These are phyloP conservation scores for Phymanthus crucifer DNA, from an alignment of 92 coral and sea anemone genomes.

Conservation along the genomic window DNA sequence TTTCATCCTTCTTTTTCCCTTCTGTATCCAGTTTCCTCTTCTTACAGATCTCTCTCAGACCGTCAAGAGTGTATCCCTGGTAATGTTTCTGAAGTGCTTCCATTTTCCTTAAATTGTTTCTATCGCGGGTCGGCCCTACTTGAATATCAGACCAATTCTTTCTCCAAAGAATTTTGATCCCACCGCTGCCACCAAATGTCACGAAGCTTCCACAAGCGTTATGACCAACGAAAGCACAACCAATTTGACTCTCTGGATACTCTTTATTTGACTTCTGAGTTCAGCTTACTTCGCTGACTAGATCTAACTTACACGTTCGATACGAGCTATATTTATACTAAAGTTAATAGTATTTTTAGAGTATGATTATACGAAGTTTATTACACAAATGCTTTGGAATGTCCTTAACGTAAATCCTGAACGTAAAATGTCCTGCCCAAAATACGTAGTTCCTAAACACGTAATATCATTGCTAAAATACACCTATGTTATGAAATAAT, in stretches of 20 bases:
- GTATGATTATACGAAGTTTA: background rate
- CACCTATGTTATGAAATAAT: background rate
- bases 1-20: constrained; percentile 8
- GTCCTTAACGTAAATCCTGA: background rate
- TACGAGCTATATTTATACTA: background rate
- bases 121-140: constrained; percentile 3
- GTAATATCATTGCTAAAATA: background rate
- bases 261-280: too few relatives aligned
- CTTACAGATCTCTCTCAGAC: constrained; percentile 7
- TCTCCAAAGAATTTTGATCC: background rate
- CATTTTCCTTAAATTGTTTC: background rate
- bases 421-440: background rate
- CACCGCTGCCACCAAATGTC: constrained; percentile 20
- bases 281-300: too few relatives aligned
- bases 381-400: background rate
- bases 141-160: constrained; percentile 2
- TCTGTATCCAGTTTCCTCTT: background rate
- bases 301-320: too few relatives aligned
- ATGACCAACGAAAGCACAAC: too few relatives aligned
- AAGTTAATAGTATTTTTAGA: too few relatives aligned
- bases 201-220: background rate
- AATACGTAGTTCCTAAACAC: background rate
- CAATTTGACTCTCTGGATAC: too few relatives aligned
- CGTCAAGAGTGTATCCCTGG: background rate
- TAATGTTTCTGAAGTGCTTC: background rate